Evolutionary conservation across 2,888 invertebrate species (phyloP).

Genomic region (Ptychoptera contaminata): DNA sequence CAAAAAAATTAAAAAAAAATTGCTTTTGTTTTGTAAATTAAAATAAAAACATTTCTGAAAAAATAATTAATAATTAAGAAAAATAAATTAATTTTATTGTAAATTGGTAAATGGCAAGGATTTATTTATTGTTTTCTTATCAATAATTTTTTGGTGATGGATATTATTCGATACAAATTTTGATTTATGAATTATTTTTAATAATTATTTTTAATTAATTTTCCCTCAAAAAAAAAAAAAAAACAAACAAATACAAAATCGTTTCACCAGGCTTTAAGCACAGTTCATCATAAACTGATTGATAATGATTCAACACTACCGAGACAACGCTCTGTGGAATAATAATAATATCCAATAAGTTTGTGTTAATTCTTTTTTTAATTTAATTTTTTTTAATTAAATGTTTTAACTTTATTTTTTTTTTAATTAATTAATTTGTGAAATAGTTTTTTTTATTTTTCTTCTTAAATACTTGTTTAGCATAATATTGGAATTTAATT

Average conservation of each 20-base stretch:
- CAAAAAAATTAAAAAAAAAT: too few species aligned
- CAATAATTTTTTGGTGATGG: too few species aligned
- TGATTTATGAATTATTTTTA: too few species aligned
- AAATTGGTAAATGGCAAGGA: not conserved
- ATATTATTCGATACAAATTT: too few species aligned
- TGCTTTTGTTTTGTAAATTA: too few species aligned
- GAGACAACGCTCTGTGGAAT: not conserved
- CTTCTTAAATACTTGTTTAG: too few species aligned
- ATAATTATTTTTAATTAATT: not conserved
- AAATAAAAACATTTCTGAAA: too few species aligned
- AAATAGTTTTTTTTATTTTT: not conserved
- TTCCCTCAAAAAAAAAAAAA: not conserved
- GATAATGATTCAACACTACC: conserved; percentile 21
- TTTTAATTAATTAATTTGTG: not conserved
- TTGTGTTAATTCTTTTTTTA: not conserved
- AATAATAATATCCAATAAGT: not conserved
- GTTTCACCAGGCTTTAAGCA: conserved; percentile 54
- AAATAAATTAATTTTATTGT: too few species aligned
- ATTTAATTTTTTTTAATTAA: not conserved
- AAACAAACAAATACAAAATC: not conserved
- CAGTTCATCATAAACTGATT: conserved; percentile 70
- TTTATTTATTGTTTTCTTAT: too few species aligned
- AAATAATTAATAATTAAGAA: too few species aligned
- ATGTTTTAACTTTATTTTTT: not conserved
- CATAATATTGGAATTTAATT: too few species aligned